Conservation (phyloP, 2,888 invertebrate genomes). For the Enchytraeus crypticus region DNA sequence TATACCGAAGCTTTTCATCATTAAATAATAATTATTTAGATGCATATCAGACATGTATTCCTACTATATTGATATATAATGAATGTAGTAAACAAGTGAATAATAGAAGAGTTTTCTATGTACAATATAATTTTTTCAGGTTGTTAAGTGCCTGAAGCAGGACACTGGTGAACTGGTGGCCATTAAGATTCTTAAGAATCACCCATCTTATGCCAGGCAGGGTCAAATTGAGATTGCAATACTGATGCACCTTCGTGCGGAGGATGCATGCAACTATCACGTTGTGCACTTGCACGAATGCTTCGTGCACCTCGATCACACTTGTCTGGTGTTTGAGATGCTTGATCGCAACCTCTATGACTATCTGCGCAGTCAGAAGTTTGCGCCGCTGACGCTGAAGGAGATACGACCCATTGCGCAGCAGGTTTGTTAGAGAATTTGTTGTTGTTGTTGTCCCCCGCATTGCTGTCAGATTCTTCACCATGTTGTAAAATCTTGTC, state of each 20-base stretch:
- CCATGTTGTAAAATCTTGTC: neutral
- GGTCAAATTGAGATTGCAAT: conserved; percentile 92
- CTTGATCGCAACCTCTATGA: conserved; percentile 99
- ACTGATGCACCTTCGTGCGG: conserved; percentile 49
- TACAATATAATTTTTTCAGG: neutral
- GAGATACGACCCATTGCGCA: conserved; percentile 97
- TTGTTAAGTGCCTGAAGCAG: conserved; percentile 99
- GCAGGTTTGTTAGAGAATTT: too few relatives aligned
- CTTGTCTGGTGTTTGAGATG: conserved; percentile 99
- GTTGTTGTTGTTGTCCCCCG: conserved; percentile 46
- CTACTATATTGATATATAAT: too few relatives aligned
- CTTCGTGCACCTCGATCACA: conserved; percentile 98
- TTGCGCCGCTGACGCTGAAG: conserved; percentile 92
- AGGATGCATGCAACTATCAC: conserved; percentile 65
- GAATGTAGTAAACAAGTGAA: too few relatives aligned
- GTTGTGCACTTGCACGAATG: conserved; percentile 99
- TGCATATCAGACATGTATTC: too few relatives aligned
- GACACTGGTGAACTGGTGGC: conserved; percentile 99
- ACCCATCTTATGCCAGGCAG: conserved; percentile 98
- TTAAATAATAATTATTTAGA: neutral
- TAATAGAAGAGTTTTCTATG: too few relatives aligned
- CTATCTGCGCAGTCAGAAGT: conserved; percentile 98
- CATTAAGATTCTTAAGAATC: conserved; percentile 99
- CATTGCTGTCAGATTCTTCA: neutral
- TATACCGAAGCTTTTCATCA: neutral